phyloP scores from a whole-genome alignment of 2,113 vertebrate genomes.

The Oplegnathus fasciatus region DNA sequence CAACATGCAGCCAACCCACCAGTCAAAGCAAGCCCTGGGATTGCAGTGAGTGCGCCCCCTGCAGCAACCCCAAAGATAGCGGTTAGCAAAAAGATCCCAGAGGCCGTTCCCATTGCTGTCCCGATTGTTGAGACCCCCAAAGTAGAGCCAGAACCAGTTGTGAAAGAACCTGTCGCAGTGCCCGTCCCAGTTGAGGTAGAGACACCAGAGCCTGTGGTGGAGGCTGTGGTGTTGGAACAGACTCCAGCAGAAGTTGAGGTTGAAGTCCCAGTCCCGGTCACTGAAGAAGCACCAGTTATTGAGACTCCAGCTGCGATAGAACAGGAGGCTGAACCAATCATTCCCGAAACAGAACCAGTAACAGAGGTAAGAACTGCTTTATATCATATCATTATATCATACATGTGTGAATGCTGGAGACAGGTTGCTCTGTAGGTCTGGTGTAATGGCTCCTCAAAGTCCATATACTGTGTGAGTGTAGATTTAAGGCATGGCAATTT shows the following conservation, averaged over 20 bases:
- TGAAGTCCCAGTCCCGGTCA: conserved; percentile 15
- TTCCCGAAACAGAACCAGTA: conserved; percentile 60
- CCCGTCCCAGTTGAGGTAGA: conserved; percentile 31
- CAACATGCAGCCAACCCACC: conserved; percentile 55
- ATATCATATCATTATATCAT: background rate
- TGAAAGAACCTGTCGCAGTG: conserved; percentile 17
- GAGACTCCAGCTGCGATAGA: conserved; percentile 12
- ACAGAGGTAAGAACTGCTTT: conserved; percentile 56
- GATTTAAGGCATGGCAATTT: background rate
- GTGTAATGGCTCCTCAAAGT: background rate
- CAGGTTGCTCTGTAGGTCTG: background rate
- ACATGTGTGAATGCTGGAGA: background rate
- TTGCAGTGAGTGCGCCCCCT: conserved; percentile 67
- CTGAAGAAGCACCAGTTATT: conserved; percentile 20
- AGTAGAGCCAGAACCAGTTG: conserved; percentile 47
- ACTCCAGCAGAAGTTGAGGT: conserved; percentile 35
- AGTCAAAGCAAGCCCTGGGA: conserved; percentile 66
- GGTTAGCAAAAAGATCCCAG: conserved; percentile 36
- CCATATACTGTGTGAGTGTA: background rate
- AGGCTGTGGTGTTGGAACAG: conserved; percentile 35
- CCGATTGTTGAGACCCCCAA: conserved; percentile 43
- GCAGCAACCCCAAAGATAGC: conserved; percentile 49
- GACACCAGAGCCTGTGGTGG: conserved; percentile 21
- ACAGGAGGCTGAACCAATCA: conserved; percentile 46
- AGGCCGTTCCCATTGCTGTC: conserved; percentile 22